These are phyloP conservation scores for Monodelphis domestica DNA, from an alignment of 2,797 vertebrate species.

Conservation along the genomic window DNA sequence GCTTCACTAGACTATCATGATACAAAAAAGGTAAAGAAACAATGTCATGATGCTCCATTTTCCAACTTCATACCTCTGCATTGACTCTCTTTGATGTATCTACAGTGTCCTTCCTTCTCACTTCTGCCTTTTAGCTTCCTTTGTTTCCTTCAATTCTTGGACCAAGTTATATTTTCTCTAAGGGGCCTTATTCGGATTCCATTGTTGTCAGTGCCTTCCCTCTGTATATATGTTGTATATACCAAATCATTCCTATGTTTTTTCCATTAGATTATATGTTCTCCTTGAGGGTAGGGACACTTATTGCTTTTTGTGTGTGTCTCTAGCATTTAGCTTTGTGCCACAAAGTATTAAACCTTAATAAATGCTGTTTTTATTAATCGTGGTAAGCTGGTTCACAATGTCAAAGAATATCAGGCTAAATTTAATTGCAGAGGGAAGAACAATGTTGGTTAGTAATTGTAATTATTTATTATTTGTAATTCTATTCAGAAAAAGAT, in stretches of 20 bases:
- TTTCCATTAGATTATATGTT: background rate
- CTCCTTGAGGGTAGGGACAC: background rate
- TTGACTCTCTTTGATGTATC: too few species aligned
- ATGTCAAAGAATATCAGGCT: too few species aligned
- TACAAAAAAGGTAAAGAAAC: too few species aligned
- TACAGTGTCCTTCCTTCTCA: too few species aligned
- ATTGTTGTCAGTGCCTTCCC: background rate
- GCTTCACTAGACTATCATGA: too few species aligned
- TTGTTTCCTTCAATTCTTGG: too few species aligned
- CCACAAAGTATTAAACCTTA: background rate
- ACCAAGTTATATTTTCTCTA: background rate
- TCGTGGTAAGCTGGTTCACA: background rate
- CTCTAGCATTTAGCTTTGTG: too few species aligned
- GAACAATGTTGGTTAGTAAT: constrained; percentile 8
- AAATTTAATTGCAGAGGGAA: background rate
- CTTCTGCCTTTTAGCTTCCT: too few species aligned
- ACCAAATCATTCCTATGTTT: background rate
- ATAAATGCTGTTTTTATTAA: background rate
- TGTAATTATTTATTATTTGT: constrained; percentile 7
- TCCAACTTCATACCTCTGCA: too few species aligned
- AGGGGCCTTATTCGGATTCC: background rate
- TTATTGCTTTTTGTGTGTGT: too few species aligned
- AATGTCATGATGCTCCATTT: too few species aligned
- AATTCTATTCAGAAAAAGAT: background rate
- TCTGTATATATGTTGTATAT: background rate